Evolutionary conservation across 2,797 vertebrate species (phyloP).

Genomic region (Enteromius trimaculatus): DNA sequence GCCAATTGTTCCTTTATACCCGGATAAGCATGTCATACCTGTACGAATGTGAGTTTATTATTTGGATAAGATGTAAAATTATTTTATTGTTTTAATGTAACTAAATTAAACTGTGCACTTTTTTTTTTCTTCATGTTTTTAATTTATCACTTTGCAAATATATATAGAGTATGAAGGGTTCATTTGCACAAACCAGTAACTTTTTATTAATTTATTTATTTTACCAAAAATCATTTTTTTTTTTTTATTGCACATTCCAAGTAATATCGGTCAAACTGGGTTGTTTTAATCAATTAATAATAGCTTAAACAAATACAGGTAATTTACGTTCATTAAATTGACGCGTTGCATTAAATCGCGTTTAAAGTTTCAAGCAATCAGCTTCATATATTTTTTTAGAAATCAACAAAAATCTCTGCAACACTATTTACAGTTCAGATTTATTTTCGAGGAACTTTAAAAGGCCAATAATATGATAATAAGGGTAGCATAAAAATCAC

Average conservation of each 20-base stretch:
- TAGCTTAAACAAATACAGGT: too few species aligned
- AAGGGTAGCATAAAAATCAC: neutral
- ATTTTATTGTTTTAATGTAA: neutral
- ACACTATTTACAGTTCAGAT: neutral
- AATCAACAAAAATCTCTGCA: neutral
- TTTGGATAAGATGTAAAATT: neutral
- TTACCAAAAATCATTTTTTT: too few species aligned
- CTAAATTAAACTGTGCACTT: neutral
- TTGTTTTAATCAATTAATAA: too few species aligned
- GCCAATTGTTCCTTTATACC: neutral
- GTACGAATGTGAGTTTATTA: neutral
- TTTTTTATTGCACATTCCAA: too few species aligned
- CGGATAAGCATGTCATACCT: neutral
- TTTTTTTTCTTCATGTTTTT: neutral
- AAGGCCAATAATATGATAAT: neutral
- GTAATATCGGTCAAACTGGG: too few species aligned
- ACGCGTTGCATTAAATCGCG: too few species aligned
- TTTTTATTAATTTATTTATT: too few species aligned
- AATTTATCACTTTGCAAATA: neutral
- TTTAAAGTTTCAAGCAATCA: too few species aligned
- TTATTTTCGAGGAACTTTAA: neutral
- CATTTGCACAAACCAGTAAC: too few species aligned
- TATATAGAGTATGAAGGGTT: neutral
- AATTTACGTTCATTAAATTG: too few species aligned
- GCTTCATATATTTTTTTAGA: too few species aligned